Conservation (phyloP, 92 coral and sea anemone genomes). For the Porites lobata region DNA sequence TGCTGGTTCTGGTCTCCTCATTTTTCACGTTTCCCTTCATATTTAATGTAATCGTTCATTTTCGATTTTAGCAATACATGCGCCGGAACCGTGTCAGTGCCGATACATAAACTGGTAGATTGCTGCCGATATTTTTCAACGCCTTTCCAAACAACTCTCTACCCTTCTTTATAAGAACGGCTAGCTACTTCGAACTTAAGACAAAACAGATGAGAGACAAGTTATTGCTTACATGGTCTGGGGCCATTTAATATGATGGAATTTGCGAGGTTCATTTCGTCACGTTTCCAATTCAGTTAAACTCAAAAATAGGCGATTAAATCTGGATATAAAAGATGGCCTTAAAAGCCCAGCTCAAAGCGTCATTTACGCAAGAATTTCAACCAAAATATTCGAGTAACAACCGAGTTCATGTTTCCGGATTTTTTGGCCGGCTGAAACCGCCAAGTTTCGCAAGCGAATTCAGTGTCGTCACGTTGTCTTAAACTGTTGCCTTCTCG, state of each 20-base stretch:
- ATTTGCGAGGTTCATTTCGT: slow-evolving; percentile 73
- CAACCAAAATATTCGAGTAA: slow-evolving; percentile 15
- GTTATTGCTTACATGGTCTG: slow-evolving; percentile 30
- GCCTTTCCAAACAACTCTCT: slow-evolving; percentile 28
- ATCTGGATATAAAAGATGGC: slow-evolving; percentile 48
- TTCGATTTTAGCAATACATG: slow-evolving; percentile 84
- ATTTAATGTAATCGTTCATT: slow-evolving; percentile 88
- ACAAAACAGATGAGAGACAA: slow-evolving; percentile 3
- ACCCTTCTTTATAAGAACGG: background rate
- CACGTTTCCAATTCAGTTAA: slow-evolving; percentile 73
- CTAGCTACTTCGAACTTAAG: slow-evolving; percentile 9
- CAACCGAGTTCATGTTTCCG: slow-evolving; percentile 4
- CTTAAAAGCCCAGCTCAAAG: slow-evolving; percentile 21
- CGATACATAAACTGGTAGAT: slow-evolving; percentile 5
- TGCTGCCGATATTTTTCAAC: slow-evolving; percentile 37
- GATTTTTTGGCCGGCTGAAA: slow-evolving; percentile 5
- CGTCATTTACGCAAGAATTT: slow-evolving; percentile 9
- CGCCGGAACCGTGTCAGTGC: slow-evolving; percentile 56
- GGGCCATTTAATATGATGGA: slow-evolving; percentile 83
- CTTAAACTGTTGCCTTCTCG: slow-evolving; percentile 82
- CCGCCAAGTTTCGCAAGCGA: slow-evolving; percentile 48
- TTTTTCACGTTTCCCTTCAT: slow-evolving; percentile 70
- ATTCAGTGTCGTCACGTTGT: slow-evolving; percentile 83
- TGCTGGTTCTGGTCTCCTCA: slow-evolving; percentile 3
- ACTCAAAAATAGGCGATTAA: slow-evolving; percentile 92